These are phyloP conservation scores for Polydesmus complanatus DNA, from an alignment of 2,888 invertebrate species.

Conservation along the genomic window DNA sequence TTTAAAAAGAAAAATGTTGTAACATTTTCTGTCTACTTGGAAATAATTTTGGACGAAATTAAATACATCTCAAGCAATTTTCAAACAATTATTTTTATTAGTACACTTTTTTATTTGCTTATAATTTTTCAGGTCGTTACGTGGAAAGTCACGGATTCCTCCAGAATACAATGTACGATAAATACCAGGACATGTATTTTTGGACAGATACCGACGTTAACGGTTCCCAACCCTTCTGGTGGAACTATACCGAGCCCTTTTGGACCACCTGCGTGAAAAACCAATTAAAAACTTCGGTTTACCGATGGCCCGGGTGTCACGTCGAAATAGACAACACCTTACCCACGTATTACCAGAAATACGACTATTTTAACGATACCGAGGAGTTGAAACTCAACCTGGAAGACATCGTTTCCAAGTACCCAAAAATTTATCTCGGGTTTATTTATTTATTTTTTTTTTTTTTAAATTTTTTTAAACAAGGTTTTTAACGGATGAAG, in stretches of 20 bases:
- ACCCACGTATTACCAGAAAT: slow-evolving; percentile 17
- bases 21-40: no score
- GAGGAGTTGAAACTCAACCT: neutral
- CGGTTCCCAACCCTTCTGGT: slow-evolving; percentile 22
- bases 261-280: slow-evolving; percentile 22
- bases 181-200: slow-evolving; percentile 23
- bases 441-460: no score
- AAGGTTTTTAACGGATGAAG: slow-evolving; percentile 1
- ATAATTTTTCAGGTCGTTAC: slow-evolving; percentile 24
- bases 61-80: no score
- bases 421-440: no score
- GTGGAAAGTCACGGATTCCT: slow-evolving; percentile 31
- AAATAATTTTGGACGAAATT: no score
- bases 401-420: neutral
- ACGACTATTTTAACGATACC: slow-evolving; percentile 6
- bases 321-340: slow-evolving; percentile 17
- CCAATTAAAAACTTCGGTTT: slow-evolving; percentile 20
- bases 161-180: slow-evolving; percentile 31
- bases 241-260: slow-evolving; percentile 22
- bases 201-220: slow-evolving; percentile 21
- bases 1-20: no score
- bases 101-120: no score
- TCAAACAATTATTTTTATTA: no score
- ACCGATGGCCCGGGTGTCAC: slow-evolving; percentile 24
- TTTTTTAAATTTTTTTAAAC: neutral